Evolutionary conservation across 2,797 vertebrate species (phyloP).

Genomic region (Orestias chungarensis): DNA sequence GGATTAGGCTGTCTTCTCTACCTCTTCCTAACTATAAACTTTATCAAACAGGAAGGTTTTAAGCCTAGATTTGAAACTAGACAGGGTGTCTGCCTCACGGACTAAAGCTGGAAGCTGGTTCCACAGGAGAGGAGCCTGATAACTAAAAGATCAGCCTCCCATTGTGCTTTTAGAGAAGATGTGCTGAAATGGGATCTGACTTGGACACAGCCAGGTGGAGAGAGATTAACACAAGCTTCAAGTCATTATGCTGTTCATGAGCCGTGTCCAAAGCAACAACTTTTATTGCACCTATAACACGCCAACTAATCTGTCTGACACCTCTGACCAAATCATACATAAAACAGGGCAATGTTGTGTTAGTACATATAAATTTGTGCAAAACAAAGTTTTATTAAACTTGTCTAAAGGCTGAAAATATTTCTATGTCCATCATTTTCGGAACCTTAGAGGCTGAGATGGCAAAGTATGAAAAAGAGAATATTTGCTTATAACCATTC

Average conservation of each 20-base stretch:
- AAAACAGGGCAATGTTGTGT: conserved; percentile 14
- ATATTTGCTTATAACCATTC: not conserved
- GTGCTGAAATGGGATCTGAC: not conserved
- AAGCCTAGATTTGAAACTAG: too few relatives aligned
- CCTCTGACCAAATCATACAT: conserved; percentile 65
- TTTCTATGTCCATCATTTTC: not conserved
- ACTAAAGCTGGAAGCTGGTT: too few relatives aligned
- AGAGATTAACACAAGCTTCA: conserved; percentile 61
- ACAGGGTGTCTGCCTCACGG: too few relatives aligned
- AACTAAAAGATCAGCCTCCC: too few relatives aligned
- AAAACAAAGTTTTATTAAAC: not conserved
- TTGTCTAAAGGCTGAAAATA: not conserved
- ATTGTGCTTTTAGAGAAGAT: too few relatives aligned
- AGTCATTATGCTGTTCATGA: conserved; percentile 71
- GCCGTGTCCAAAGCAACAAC: conserved; percentile 72
- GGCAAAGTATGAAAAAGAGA: not conserved
- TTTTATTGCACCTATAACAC: conserved; percentile 75
- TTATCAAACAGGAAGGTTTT: too few relatives aligned
- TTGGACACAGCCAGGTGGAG: conserved; percentile 43
- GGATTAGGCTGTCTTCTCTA: too few relatives aligned
- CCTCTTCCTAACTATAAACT: too few relatives aligned
- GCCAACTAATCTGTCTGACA: conserved; percentile 72
- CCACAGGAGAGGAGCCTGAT: too few relatives aligned
- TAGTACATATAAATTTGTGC: conserved; percentile 8
- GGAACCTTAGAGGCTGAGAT: not conserved